These are phyloP conservation scores for Chirona hameri DNA, from an alignment of 2,888 invertebrate species.

Conservation along the genomic window DNA sequence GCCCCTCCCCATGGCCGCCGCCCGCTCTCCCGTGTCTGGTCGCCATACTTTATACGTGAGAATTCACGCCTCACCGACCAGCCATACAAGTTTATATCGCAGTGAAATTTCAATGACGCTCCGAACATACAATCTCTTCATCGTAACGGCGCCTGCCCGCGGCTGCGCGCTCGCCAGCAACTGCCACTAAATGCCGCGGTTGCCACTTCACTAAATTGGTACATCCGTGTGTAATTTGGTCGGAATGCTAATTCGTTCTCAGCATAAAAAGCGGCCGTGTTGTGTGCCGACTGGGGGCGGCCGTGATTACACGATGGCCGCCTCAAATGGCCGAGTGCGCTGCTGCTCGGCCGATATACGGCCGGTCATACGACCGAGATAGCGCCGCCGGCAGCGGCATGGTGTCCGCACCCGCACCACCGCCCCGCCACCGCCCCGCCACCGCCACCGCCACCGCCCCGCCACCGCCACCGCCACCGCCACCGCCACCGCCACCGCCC, in stretches of 20 bases:
- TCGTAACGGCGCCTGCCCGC: not conserved
- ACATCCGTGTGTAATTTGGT: slow-evolving; percentile 1
- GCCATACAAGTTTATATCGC: not conserved
- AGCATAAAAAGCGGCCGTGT: slow-evolving; percentile 4
- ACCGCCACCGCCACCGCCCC: too few relatives aligned
- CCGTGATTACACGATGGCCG: not conserved
- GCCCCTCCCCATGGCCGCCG: too few relatives aligned
- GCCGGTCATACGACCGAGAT: not conserved
- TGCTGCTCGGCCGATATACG: not conserved
- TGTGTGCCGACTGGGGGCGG: not conserved
- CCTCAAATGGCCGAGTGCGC: not conserved
- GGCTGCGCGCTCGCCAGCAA: not conserved
- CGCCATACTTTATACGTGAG: not conserved
- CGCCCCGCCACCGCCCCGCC: too few relatives aligned
- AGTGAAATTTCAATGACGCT: slow-evolving; percentile 8
- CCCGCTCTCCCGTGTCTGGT: not conserved
- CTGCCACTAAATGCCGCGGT: not conserved
- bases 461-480: too few relatives aligned
- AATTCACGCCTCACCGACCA: not conserved
- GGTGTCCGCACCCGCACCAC: too few relatives aligned
- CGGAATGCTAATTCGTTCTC: slow-evolving; percentile 25
- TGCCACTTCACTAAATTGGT: slow-evolving; percentile 13
- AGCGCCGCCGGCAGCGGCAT: too few relatives aligned
- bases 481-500: too few relatives aligned
- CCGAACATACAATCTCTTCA: not conserved